phyloP scores from a whole-genome alignment of 2,888 invertebrate species.

The Selenia dentaria region DNA sequence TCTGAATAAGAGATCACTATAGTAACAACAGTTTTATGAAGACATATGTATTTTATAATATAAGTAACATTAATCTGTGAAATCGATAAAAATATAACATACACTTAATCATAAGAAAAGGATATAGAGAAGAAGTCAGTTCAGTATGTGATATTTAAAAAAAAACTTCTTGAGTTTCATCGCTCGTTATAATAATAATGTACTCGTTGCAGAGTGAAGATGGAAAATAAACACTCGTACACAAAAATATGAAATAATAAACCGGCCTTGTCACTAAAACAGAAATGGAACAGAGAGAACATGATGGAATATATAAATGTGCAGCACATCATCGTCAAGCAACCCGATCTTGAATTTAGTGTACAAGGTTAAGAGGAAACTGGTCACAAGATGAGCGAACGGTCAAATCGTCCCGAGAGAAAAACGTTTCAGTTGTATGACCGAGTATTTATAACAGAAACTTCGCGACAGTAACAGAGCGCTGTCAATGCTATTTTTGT shows the following conservation, averaged over 20 bases:
- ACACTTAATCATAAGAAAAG: too few relatives aligned
- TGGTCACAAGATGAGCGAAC: conserved; percentile 54
- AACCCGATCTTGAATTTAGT: conserved; percentile 59
- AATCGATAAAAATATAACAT: too few relatives aligned
- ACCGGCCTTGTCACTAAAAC: conserved; percentile 15
- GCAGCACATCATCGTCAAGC: conserved; percentile 42
- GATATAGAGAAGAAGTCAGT: too few relatives aligned
- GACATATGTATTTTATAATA: too few relatives aligned
- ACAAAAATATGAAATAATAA: conserved; percentile 3
- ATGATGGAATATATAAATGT: conserved; percentile 43
- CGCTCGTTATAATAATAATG: too few relatives aligned
- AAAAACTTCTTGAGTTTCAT: too few relatives aligned
- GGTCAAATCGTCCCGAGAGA: conserved; percentile 40
- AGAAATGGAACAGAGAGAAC: conserved; percentile 22
- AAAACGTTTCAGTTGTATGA: conserved; percentile 61
- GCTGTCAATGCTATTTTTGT: conserved; percentile 55
- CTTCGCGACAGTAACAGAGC: conserved; percentile 55
- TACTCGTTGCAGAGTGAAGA: too few relatives aligned
- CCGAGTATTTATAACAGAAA: conserved; percentile 67
- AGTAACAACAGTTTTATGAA: too few relatives aligned
- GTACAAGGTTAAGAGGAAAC: conserved; percentile 71
- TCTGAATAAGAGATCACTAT: too few relatives aligned
- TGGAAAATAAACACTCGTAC: too few relatives aligned
- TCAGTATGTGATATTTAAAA: too few relatives aligned
- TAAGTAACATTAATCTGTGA: too few relatives aligned